Percentiles rank a stretch among this genome's conserved stretches.
Evolutionary conservation across 2,888 invertebrate genomes (phyloP).

Genomic region (Noctua fimbriata): DNA sequence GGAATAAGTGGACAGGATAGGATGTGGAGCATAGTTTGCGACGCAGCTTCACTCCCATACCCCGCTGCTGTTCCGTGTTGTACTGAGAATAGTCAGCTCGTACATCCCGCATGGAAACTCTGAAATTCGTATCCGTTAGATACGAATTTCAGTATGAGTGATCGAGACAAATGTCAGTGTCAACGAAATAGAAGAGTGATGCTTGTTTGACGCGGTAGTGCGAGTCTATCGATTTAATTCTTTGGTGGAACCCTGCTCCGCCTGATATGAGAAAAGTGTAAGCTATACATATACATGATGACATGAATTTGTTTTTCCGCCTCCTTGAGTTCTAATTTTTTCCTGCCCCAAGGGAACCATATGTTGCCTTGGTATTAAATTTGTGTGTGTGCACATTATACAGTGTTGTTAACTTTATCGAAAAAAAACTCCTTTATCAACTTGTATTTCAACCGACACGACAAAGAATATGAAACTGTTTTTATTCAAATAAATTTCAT

Average conservation of each 20-base stretch:
- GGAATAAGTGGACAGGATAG: background rate
- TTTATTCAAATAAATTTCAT: background rate
- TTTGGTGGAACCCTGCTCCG: constrained; percentile 1
- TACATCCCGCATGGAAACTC: background rate
- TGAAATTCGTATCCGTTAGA: too few relatives aligned
- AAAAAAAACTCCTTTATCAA: constrained; percentile 3
- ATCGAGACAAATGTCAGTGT: background rate
- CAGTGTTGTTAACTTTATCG: constrained; percentile 15
- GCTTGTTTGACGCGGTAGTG: background rate
- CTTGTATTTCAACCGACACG: constrained; percentile 10
- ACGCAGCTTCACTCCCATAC: background rate
- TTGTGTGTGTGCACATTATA: constrained; percentile 7
- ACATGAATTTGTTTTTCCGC: constrained; percentile 38
- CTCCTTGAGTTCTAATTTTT: constrained; percentile 52
- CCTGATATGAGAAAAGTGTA: constrained; percentile 24
- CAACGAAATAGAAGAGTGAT: background rate
- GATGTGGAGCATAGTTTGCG: background rate
- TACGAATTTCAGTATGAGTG: background rate
- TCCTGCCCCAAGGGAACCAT: constrained; percentile 27
- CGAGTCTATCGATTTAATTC: background rate
- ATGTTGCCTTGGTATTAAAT: constrained; percentile 27
- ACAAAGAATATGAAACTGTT: constrained; percentile 2
- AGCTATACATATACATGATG: constrained; percentile 1
- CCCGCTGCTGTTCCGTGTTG: background rate
- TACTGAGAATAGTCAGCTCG: background rate